These are phyloP conservation scores for Hemicrepidius hirtus DNA, from an alignment of 2,888 invertebrate genomes.

Conservation along the genomic window DNA sequence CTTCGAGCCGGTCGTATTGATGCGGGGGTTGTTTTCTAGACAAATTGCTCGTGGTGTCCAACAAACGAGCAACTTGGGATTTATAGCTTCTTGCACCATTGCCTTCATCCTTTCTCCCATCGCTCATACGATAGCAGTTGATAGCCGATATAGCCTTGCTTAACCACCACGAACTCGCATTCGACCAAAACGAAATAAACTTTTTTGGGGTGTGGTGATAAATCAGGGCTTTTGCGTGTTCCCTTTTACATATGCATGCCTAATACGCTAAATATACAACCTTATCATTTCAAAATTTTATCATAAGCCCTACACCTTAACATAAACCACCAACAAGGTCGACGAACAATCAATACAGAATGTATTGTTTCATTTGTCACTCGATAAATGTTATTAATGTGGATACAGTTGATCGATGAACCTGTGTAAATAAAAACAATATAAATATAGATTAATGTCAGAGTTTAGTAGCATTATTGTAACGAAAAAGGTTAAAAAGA, in stretches of 20 bases:
- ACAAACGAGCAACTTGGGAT: constrained; percentile 56
- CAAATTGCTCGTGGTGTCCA: constrained; percentile 56
- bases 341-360: constrained; percentile 8
- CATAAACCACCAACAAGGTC: constrained; percentile 4
- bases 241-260: constrained; percentile 18
- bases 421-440: not conserved
- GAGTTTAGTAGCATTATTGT: not conserved
- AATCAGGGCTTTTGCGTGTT: constrained; percentile 21
- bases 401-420: constrained; percentile 9
- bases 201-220: constrained; percentile 9
- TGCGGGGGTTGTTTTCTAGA: constrained; percentile 51
- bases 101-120: constrained; percentile 57
- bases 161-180: constrained; percentile 21
- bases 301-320: constrained; percentile 1
- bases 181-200: constrained; percentile 21
- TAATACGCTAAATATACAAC: constrained; percentile 25
- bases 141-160: constrained; percentile 46
- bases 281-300: constrained; percentile 14
- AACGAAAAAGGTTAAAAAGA: not conserved
- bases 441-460: not conserved
- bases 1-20: constrained; percentile 45
- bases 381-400: not conserved
- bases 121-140: constrained; percentile 56
- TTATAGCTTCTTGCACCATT: constrained; percentile 57
- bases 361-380: constrained; percentile 18